A percentile compares a stretch with the other conserved stretches of the same genome.
Conservation (phyloP, 2,888 invertebrate species). For the Stenurella melanura region DNA sequence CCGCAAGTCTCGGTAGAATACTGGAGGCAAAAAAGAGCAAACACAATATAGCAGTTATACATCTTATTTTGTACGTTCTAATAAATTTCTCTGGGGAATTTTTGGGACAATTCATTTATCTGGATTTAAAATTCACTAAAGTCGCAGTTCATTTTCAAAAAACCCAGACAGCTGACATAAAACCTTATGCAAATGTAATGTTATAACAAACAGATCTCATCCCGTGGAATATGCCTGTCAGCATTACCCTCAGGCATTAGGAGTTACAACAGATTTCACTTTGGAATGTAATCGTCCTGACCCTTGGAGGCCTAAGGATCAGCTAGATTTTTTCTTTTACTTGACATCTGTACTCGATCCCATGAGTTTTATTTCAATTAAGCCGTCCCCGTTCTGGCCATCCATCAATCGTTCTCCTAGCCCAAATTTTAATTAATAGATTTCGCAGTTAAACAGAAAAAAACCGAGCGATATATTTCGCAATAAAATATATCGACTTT, state of each 20-base stretch:
- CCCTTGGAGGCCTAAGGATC: slow-evolving; percentile 44
- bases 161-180: background rate
- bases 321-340: slow-evolving; percentile 36
- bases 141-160: background rate
- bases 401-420: slow-evolving; percentile 43
- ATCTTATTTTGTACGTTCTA: slow-evolving; percentile 20
- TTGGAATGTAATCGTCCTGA: slow-evolving; percentile 43
- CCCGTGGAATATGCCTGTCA: background rate
- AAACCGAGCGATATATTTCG: background rate
- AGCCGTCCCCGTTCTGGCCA: slow-evolving; percentile 4
- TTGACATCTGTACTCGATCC: slow-evolving; percentile 32
- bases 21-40: background rate
- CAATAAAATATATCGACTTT: slow-evolving; percentile 8
- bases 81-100: slow-evolving; percentile 29
- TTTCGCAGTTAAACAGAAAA: background rate
- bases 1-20: background rate
- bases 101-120: slow-evolving; percentile 27
- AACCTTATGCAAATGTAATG: background rate
- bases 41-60: slow-evolving; percentile 11
- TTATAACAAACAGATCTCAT: slow-evolving; percentile 9
- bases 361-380: slow-evolving; percentile 33
- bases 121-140: slow-evolving; percentile 15
- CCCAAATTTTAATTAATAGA: slow-evolving; percentile 20
- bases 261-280: slow-evolving; percentile 53
- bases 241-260: slow-evolving; percentile 30